Evolutionary conservation across 2,113 vertebrate species (phyloP).

Genomic region (Hippolais icterina): DNA sequence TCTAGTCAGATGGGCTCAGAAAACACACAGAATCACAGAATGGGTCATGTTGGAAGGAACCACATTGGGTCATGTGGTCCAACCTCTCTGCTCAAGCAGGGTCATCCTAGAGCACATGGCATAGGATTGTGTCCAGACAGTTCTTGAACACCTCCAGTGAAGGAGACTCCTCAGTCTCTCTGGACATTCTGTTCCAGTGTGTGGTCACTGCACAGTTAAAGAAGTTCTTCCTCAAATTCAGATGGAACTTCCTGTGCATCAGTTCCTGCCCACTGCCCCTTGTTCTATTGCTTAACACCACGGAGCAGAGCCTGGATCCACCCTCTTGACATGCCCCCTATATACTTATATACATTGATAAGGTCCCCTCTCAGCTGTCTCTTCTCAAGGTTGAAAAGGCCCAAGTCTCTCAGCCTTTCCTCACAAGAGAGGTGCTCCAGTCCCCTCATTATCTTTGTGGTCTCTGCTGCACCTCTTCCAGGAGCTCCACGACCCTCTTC

Average conservation of each 20-base stretch:
- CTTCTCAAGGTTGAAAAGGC: not conserved
- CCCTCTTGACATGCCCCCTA: not conserved
- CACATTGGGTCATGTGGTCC: not conserved
- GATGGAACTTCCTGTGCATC: not conserved
- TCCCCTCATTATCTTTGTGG: too few species aligned
- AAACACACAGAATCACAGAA: not conserved
- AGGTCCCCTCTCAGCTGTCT: not conserved
- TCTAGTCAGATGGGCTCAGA: not conserved
- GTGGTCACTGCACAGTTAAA: not conserved
- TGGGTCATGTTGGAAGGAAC: not conserved
- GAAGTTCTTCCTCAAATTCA: not conserved
- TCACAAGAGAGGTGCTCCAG: not conserved
- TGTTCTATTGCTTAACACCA: not conserved
- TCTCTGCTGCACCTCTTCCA: not conserved
- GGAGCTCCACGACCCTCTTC: not conserved
- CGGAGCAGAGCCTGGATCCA: not conserved
- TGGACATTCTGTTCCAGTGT: not conserved
- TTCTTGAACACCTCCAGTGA: not conserved
- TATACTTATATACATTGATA: too few species aligned
- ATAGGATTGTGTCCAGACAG: not conserved
- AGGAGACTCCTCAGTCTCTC: not conserved
- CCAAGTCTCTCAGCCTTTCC: not conserved
- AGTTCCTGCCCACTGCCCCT: not conserved
- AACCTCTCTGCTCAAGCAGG: not conserved
- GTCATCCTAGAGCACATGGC: not conserved